A percentile compares a stretch with the other conserved stretches of the same genome.
Conservation (phyloP, 2,888 invertebrate species). For the Hydroisotoma schaefferi region DNA sequence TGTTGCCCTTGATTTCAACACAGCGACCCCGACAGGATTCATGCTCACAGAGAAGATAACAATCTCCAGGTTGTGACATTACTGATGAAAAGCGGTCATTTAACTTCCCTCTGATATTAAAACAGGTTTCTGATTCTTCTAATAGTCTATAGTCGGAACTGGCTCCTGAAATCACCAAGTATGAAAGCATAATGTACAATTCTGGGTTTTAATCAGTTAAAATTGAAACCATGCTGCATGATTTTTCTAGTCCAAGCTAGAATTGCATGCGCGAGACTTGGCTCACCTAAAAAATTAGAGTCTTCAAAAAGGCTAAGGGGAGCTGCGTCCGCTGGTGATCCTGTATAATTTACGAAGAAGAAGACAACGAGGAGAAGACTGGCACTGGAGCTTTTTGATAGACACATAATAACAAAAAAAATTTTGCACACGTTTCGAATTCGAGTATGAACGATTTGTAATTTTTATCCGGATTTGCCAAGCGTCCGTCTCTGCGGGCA, state of each 20-base stretch:
- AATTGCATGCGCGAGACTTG: no score
- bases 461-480: no score
- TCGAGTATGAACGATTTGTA: not conserved
- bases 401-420: constrained; percentile 14
- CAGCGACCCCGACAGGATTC: constrained; percentile 29
- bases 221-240: no score
- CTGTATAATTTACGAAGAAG: not conserved
- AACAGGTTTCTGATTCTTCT: constrained; percentile 18
- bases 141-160: constrained; percentile 17
- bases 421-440: constrained; percentile 3
- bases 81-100: constrained; percentile 35
- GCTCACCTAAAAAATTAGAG: constrained; percentile 25
- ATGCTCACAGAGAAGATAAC: constrained; percentile 29
- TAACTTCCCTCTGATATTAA: constrained; percentile 31
- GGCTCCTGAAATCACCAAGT: constrained; percentile 24
- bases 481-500: no score
- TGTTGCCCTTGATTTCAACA: constrained; percentile 7
- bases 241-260: no score
- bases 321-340: constrained; percentile 3
- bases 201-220: no score
- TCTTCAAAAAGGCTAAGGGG: constrained; percentile 35
- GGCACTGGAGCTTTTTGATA: not conserved
- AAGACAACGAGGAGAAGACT: not conserved
- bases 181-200: no score
- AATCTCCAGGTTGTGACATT: constrained; percentile 14